Conservation (phyloP, 2,113 vertebrate species). For the Xiphorhynchus elegans region DNA sequence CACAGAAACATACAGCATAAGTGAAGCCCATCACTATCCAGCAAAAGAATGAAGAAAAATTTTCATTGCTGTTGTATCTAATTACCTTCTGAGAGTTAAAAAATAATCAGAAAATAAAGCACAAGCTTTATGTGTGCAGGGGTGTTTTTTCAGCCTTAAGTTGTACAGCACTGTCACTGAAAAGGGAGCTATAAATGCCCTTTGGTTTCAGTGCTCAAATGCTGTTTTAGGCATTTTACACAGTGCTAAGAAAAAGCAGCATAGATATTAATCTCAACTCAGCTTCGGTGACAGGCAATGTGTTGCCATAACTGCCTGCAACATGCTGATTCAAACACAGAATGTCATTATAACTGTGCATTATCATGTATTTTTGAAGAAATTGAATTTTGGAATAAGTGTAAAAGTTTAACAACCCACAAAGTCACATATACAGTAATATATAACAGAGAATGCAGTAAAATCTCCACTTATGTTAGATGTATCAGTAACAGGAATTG, state of each 20-base stretch:
- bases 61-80: background rate
- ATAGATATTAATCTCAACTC: slow-evolving; percentile 18
- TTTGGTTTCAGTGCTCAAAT: background rate
- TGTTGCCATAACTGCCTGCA: slow-evolving; percentile 10
- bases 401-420: slow-evolving; percentile 22
- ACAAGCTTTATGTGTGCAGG: background rate
- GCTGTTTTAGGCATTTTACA: background rate
- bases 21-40: background rate
- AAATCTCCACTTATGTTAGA: background rate
- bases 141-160: background rate
- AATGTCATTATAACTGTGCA: background rate
- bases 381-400: slow-evolving; percentile 40
- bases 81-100: background rate
- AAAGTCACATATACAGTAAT: background rate
- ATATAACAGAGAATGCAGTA: background rate
- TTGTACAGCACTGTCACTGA: background rate
- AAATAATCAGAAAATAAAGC: background rate
- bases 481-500: background rate
- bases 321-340: slow-evolving; percentile 29
- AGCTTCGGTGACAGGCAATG: background rate
- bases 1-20: background rate
- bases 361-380: background rate
- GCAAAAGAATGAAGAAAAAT: background rate
- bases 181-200: background rate
- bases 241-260: slow-evolving; percentile 2